phyloP scores from a whole-genome alignment of 2,888 invertebrate genomes.

The Amphimallon solstitiale region DNA sequence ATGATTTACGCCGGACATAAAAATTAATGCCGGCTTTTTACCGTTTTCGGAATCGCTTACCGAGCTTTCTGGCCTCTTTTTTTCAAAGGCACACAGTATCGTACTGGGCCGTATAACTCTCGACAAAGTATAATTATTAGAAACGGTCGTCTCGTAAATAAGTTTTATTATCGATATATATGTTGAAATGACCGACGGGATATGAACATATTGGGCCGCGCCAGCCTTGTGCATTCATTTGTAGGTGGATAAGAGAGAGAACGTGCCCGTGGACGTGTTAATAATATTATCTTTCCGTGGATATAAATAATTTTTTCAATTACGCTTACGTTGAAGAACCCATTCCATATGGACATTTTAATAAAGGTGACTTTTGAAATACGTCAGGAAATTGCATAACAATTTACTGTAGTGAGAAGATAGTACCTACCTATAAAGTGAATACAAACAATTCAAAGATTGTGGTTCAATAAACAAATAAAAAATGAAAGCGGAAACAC shows the following conservation, averaged over 20 bases:
- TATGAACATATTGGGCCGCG: conserved; percentile 21
- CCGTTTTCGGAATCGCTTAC: conserved; percentile 31
- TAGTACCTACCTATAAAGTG: too few species aligned
- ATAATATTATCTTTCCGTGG: conserved; percentile 6
- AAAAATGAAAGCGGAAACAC: too few species aligned
- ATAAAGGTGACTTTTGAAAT: conserved; percentile 8
- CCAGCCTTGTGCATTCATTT: background rate
- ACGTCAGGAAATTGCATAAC: background rate
- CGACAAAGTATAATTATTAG: conserved; percentile 32
- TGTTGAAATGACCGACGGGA: conserved; percentile 19
- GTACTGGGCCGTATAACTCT: background rate
- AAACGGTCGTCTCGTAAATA: conserved; percentile 28
- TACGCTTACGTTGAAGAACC: background rate
- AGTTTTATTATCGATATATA: conserved; percentile 29
- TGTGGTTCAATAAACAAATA: too few species aligned
- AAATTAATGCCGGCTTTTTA: conserved; percentile 33
- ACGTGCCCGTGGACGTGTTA: conserved; percentile 3
- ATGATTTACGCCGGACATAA: conserved; percentile 37
- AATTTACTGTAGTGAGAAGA: too few species aligned
- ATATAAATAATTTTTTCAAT: conserved; percentile 5
- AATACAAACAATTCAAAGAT: too few species aligned
- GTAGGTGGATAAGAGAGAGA: conserved; percentile 15
- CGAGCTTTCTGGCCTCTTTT: conserved; percentile 12
- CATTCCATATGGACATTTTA: background rate
- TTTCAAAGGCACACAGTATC: conserved; percentile 1